Evolutionary conservation across 2,888 invertebrate genomes (phyloP), one percentile per base, ranked within the genome.

Genomic region (Dilophus febrilis): DNA sequence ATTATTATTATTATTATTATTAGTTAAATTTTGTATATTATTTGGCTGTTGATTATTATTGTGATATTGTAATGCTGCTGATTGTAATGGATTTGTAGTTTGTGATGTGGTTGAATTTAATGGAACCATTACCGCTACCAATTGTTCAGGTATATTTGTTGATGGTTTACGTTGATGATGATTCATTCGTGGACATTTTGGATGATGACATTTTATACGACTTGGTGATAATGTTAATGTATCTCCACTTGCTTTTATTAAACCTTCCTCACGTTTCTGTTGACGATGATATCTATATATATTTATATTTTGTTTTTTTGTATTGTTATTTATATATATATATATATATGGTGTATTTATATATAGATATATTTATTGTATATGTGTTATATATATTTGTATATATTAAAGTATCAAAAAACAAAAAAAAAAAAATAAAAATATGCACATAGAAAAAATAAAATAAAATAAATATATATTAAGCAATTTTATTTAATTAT

Each of bases 101-200:
- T 42, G 13, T 35, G 18, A 14, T 17, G 35, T 33, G 30, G 36
- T 59, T 27, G 61, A 58, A 37, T 59, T 59, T 4, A 61, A 50
- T 35, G 62, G 61, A 46, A 61, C 61, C 60, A 61, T 62, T 32
- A 61, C 61, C 27, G 61, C 59, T 45, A 62, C 60, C 57, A 59
- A 54, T 51, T 62, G 62, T 49, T 62, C 62, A 49, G 59, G 61
- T 40, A 63, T 56, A 43, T 53, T 60, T 46, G 61, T 55, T 13
- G 33, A 11, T n/a, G n/a, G n/a, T 38, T 38, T 41, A 8, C 30
- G 13, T 49, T 58, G 57, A 47, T 59, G 59, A 30, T 54, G 55
- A 46, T 53, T 52, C 46, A 52, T 55, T 50, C 61, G 62, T 40
- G 63, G 59, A 43, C 62, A 63, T 46, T 63, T 63, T 16, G 63